Base-by-base conservation (phyloP, 2,888 invertebrate genomes). In the Melipona beecheii region DNA sequence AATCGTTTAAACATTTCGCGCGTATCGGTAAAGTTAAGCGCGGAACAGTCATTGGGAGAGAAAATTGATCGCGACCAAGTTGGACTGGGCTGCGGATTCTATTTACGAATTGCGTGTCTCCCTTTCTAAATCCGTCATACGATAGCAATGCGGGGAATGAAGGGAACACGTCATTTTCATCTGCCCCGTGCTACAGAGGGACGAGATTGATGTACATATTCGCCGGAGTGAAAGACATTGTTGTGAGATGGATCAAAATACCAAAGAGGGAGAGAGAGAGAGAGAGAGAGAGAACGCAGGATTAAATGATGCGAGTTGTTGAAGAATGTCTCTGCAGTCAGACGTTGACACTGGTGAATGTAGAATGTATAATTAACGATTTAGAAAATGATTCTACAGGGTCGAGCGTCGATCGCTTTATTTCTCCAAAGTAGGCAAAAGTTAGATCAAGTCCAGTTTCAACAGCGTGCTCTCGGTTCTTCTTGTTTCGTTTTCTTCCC, bases 51-150 rank as follows among this genome's bases (percentile, higher is more conserved):
- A 19, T 56, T 43, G 24, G 43, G 50, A 43, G n/a, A 54, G 52
- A 83, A 76, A 82, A 75, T 76, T 56, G 52, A 77, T 68, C 72
- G 70, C 56, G 68, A 27, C 17, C 68, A 56, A 62, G 56, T 52
- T 62, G 56, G 62, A 81, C 76, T 62, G 71, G 62, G 27, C 56
- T 17, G 54, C 24, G 77, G 83, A 71, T 83, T 77, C 72, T 73
- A 69, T 83, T 77, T 68, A 65, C 83, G 83, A 83, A 82, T 69
- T 60, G 77, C 73, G 77, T 77, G 83, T 74, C 83, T 83, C 83
- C 83, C 83, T 83, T 83, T 83, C 83, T 83, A 83, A 83, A 82
- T n/a, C 83, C 83, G 83, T 83, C 82, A 83, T 74, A 65, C 69
- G 73, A 65, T 82, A 52, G 83, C 65, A 77, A 83, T 77, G 83